Conservation (phyloP, 2,797 vertebrate species). For the Gastrophryne carolinensis region DNA sequence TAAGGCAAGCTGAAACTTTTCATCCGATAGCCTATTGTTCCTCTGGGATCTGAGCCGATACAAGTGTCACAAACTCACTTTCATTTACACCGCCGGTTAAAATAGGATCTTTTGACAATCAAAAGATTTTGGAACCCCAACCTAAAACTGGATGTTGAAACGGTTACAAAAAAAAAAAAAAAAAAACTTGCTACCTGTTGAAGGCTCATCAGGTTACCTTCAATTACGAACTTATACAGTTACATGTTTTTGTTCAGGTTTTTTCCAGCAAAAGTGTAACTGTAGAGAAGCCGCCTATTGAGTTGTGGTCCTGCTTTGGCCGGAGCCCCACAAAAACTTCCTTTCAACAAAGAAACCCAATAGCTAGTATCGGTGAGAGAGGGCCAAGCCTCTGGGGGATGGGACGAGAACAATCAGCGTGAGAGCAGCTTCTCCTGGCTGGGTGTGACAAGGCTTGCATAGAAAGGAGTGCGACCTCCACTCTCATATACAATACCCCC, state of each 20-base stretch:
- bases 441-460: slow-evolving; percentile 33
- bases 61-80: too few species aligned
- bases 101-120: neutral
- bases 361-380: slow-evolving; percentile 48
- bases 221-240: too few species aligned
- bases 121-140: neutral
- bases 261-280: neutral
- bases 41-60: too few species aligned
- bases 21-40: too few species aligned
- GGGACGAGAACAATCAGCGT: slow-evolving; percentile 3
- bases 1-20: too few species aligned
- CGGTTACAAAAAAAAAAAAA: neutral
- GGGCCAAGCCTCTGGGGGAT: slow-evolving; percentile 13
- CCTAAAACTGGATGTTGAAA: neutral
- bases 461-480: slow-evolving; percentile 39
- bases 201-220: neutral
- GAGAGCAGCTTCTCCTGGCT: slow-evolving; percentile 1
- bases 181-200: slow-evolving; percentile 15
- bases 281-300: neutral
- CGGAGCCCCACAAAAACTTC: slow-evolving; percentile 6
- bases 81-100: neutral
- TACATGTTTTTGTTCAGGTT: neutral
- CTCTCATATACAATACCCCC: slow-evolving; percentile 32
- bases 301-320: neutral
- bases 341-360: slow-evolving; percentile 31